Evolutionary conservation across 2,797 vertebrate species (phyloP).

Genomic region (Decapterus maruadsi): DNA sequence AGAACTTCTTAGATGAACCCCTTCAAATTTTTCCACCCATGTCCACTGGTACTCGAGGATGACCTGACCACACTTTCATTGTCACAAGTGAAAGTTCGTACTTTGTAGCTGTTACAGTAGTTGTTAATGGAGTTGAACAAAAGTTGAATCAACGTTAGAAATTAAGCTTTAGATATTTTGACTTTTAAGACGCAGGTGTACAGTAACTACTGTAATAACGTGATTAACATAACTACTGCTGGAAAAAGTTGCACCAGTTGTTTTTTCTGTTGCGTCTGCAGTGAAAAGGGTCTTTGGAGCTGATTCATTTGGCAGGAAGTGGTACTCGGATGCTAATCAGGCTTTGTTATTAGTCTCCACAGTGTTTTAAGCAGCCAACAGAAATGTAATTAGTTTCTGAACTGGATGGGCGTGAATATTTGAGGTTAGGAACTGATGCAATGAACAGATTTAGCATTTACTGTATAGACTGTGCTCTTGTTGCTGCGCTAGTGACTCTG

Average conservation of each 20-base stretch:
- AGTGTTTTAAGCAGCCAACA: background rate
- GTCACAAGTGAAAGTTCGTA: too few relatives aligned
- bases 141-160: background rate
- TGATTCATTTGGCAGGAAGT: background rate
- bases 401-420: background rate
- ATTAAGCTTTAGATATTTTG: background rate
- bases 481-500: constrained; percentile 9
- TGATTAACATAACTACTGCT: background rate
- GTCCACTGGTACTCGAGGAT: too few relatives aligned
- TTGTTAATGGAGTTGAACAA: background rate
- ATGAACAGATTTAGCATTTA: background rate
- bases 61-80: too few relatives aligned
- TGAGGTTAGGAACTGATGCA: background rate
- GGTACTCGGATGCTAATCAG: background rate
- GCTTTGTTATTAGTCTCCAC: background rate
- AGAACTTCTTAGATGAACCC: too few relatives aligned
- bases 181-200: background rate
- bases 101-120: too few relatives aligned
- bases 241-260: background rate
- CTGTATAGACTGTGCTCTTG: background rate
- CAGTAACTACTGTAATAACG: background rate
- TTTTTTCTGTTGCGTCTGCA: background rate
- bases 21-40: too few relatives aligned
- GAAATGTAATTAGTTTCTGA: background rate
- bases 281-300: background rate